A percentile compares a stretch with the other conserved stretches of the same genome.
phyloP scores from a whole-genome alignment of 2,113 vertebrate genomes.

The Perccottus glenii region DNA sequence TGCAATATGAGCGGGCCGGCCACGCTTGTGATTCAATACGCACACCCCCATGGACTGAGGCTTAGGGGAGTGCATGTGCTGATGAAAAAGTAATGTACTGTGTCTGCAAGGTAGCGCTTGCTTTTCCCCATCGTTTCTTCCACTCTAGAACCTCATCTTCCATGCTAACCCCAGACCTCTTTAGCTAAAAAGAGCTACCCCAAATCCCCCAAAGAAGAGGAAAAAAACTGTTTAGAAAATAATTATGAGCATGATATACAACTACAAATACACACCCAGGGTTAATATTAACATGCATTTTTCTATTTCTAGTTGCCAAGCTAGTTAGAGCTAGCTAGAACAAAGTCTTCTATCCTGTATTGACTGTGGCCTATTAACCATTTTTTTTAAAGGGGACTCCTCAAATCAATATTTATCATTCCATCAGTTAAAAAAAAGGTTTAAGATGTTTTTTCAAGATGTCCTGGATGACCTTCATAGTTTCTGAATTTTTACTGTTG shows the following conservation, averaged over 20 bases:
- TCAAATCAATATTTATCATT: no score
- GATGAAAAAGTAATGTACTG: constrained; percentile 84
- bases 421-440: no score
- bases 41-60: constrained; percentile 66
- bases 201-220: constrained; percentile 13
- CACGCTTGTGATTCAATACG: constrained; percentile 72
- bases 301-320: no score
- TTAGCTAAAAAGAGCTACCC: constrained; percentile 60
- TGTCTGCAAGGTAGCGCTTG: constrained; percentile 75
- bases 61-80: constrained; percentile 78
- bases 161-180: constrained; percentile 56
- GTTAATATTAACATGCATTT: no score
- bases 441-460: no score
- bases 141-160: constrained; percentile 55
- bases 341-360: no score
- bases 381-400: no score
- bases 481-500: no score
- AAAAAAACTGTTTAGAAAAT: constrained; percentile 15
- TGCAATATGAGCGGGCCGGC: constrained; percentile 67
- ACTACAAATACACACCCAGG: background rate
- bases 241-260: constrained; percentile 13
- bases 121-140: constrained; percentile 61
- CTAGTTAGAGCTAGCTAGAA: no score
- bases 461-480: no score
- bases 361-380: no score